Evolutionary conservation across 1,140 invertebrate species (phyloP), one percentile per base, ranked within the genome.

Genomic region (Sitophilus oryzae): DNA sequence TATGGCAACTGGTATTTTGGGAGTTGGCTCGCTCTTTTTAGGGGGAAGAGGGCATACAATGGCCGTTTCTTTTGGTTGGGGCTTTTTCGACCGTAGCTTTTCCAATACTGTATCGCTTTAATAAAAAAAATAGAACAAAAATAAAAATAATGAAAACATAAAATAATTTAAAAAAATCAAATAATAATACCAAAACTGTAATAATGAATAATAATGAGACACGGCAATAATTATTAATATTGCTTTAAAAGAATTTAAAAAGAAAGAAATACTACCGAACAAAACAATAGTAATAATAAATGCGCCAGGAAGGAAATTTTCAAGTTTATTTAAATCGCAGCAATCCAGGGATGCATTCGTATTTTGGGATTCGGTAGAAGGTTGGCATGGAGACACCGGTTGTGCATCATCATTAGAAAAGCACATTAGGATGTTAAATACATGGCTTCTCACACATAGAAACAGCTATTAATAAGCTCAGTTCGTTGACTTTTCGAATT

Each of bases 101-200:
- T 61, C 57, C 60, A 42, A 56, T 36, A 63, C 56, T 36, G 52
- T 48, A 30, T 63, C 54, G 62, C 64, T 66, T 62, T 9, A 63
- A 59, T 58, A 66, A 58, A 52, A 58, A 53, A 54, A 11, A 41
- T 54, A 61, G 57, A 59, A 55, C 21, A 52, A 59, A 64, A 56
- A 52, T 44, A 59, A 63, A 46, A 42, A 50, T 58, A 60, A 43
- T 5, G 36, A 49, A 50, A 43, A 36, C 38, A 62, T 50, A 54
- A 36, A 42, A 41, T 36, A 43, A 41, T n/a, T 25, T 22, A 30
- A 21, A 40, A 20, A 38, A 38, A 22, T 47, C 14, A 25, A n/a
- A 19, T 18, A 22, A 19, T 25, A 46, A 46, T 3, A n/a, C 3
- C 14, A 46, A 14, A 20, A 25, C 10, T 30, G 44, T 30, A 46